phyloP scores from a whole-genome alignment of 1,140 invertebrate species.

The Leptonema lineaticorne region DNA sequence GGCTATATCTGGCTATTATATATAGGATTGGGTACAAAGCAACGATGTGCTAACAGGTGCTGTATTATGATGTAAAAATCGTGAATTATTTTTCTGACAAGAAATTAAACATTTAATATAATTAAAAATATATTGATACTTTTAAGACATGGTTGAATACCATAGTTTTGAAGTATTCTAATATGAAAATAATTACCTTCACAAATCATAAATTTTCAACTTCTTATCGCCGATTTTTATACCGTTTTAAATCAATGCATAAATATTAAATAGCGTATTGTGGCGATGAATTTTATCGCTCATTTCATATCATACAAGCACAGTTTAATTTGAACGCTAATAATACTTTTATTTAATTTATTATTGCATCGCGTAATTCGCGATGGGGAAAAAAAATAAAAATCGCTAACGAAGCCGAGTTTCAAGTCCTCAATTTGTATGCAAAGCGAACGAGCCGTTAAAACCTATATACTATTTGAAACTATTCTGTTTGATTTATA shows the following conservation, averaged over 20 bases:
- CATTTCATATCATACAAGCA: background rate
- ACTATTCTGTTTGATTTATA: conserved; percentile 21
- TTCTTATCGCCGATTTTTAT: background rate
- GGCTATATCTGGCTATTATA: too few species aligned
- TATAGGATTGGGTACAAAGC: too few species aligned
- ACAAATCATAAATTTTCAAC: background rate
- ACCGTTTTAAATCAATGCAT: background rate
- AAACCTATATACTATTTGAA: conserved; percentile 6
- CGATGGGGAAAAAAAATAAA: conserved; percentile 17
- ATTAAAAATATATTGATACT: too few species aligned
- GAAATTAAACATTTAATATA: too few species aligned
- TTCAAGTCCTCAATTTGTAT: conserved; percentile 27
- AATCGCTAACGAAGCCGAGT: conserved; percentile 20
- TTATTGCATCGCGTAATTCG: conserved; percentile 14
- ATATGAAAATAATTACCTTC: background rate
- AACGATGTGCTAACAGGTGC: too few species aligned
- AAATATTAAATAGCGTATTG: background rate
- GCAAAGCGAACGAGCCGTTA: conserved; percentile 26
- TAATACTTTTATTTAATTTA: conserved; percentile 33
- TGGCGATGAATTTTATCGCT: background rate
- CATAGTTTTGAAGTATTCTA: background rate
- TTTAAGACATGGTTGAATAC: too few species aligned
- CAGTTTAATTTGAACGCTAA: conserved; percentile 31
- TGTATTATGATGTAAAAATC: too few species aligned
- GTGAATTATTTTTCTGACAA: too few species aligned